Percentiles rank a stretch among this genome's conserved stretches.
phyloP scores from a whole-genome alignment of 2,113 vertebrate species.

The Prietella phreatophila region DNA sequence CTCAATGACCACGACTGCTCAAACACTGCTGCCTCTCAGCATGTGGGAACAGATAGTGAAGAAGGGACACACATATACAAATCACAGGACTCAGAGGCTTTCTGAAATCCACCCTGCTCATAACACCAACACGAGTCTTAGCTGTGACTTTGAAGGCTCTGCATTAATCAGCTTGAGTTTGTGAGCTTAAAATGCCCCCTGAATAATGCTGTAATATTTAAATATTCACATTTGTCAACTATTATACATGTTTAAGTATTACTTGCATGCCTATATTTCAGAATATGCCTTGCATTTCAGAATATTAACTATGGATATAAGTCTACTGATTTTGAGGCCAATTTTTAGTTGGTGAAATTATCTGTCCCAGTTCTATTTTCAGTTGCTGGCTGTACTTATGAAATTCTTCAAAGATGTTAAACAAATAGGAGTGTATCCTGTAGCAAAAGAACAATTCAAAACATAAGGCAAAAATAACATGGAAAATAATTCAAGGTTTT shows the following conservation, averaged over 20 bases:
- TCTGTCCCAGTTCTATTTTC: constrained; percentile 10
- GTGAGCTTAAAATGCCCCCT: constrained; percentile 7
- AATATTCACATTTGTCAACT: constrained; percentile 22
- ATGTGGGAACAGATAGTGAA: constrained; percentile 34
- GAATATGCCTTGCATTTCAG: background rate
- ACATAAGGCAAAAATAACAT: background rate
- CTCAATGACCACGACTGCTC: constrained; percentile 39
- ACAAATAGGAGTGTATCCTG: background rate
- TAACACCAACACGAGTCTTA: constrained; percentile 15
- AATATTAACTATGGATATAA: background rate
- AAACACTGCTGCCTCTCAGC: constrained; percentile 43
- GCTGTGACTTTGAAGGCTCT: constrained; percentile 9
- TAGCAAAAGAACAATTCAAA: background rate
- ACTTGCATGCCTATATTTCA: background rate
- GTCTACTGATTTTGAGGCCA: constrained; percentile 1
- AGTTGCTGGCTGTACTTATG: constrained; percentile 3
- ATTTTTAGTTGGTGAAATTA: background rate
- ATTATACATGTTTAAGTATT: background rate
- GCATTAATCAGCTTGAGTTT: constrained; percentile 30
- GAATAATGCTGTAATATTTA: constrained; percentile 1
- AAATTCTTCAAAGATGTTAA: background rate
- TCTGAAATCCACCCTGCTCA: constrained; percentile 34
- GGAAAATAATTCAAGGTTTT: background rate
- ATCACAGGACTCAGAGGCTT: constrained; percentile 40
- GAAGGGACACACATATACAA: constrained; percentile 27